Conservation (phyloP, 2,797 vertebrate species). For the Kryptopterus vitreolus region DNA sequence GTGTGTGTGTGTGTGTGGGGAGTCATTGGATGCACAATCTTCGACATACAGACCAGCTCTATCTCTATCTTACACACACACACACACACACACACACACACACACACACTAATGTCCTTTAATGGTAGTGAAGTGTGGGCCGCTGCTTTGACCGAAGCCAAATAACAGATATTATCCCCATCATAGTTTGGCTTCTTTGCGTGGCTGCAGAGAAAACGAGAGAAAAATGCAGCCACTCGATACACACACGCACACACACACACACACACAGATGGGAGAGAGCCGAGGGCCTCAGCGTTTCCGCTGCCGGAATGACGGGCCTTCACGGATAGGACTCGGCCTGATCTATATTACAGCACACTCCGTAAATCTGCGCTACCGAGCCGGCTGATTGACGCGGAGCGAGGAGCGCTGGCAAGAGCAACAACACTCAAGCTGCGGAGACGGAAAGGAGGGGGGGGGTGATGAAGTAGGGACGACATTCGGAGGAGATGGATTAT, state of each 20-base stretch:
- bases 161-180: conserved; percentile 60
- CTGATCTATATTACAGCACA: conserved; percentile 53
- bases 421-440: conserved; percentile 2
- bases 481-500: background rate
- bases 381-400: conserved; percentile 43
- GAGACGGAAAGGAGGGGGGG: background rate
- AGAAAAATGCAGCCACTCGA: conserved; percentile 51
- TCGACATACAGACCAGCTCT: conserved; percentile 17
- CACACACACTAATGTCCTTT: conserved; percentile 52
- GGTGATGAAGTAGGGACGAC: background rate
- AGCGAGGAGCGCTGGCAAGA: background rate
- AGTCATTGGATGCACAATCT: conserved; percentile 37
- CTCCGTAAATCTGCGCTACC: conserved; percentile 42
- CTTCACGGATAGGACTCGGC: conserved; percentile 36
- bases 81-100: conserved; percentile 26
- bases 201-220: conserved; percentile 36
- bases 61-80: conserved; percentile 2
- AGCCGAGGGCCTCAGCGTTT: conserved; percentile 42
- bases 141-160: conserved; percentile 48
- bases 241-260: no score
- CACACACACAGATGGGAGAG: conserved; percentile 34
- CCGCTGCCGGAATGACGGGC: conserved; percentile 44
- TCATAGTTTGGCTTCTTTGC: conserved; percentile 55
- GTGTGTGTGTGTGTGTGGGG: conserved; percentile 11
- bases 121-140: conserved; percentile 50